Conservation (phyloP, 2,797 vertebrate species). For the Odontamblyopus lacepedii region DNA sequence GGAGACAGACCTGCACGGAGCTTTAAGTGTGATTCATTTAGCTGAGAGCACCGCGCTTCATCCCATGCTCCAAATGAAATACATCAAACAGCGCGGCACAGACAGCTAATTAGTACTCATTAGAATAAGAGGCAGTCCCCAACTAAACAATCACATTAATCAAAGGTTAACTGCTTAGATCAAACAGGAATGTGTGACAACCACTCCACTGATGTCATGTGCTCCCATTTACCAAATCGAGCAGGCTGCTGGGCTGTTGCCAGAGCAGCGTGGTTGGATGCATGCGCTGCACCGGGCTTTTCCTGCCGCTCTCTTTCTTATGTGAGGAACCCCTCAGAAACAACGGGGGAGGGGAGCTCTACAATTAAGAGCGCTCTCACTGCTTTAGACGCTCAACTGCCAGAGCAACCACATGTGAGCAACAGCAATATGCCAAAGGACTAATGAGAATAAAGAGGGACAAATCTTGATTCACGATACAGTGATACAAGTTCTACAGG, state of each 20-base stretch:
- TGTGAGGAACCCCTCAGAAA: slow-evolving; percentile 33
- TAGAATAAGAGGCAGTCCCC: slow-evolving; percentile 69
- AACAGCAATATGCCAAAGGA: not conserved
- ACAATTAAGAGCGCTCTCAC: slow-evolving; percentile 37
- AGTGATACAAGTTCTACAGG: not conserved
- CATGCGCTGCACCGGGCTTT: slow-evolving; percentile 56
- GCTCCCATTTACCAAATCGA: slow-evolving; percentile 60
- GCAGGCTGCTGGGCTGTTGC: slow-evolving; percentile 56
- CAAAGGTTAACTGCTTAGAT: slow-evolving; percentile 72
- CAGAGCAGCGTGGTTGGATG: slow-evolving; percentile 53
- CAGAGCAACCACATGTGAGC: not conserved
- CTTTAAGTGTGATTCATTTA: slow-evolving; percentile 59
- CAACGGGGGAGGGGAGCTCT: slow-evolving; percentile 32
- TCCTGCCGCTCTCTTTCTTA: slow-evolving; percentile 49
- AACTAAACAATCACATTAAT: slow-evolving; percentile 69
- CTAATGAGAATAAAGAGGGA: not conserved
- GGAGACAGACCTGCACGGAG: slow-evolving; percentile 43
- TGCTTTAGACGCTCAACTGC: slow-evolving; percentile 41
- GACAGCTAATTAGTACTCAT: slow-evolving; percentile 76
- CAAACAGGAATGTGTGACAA: slow-evolving; percentile 55
- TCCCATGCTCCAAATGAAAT: slow-evolving; percentile 48
- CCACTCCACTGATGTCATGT: slow-evolving; percentile 52
- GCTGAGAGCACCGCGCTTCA: slow-evolving; percentile 40
- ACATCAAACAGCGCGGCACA: slow-evolving; percentile 69
- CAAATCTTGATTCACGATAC: not conserved